A percentile compares a stretch with the other conserved stretches of the same genome.
Evolutionary conservation across 64 coral and sea anemone genomes (phyloP).

Genomic region (Montipora capricornis): DNA sequence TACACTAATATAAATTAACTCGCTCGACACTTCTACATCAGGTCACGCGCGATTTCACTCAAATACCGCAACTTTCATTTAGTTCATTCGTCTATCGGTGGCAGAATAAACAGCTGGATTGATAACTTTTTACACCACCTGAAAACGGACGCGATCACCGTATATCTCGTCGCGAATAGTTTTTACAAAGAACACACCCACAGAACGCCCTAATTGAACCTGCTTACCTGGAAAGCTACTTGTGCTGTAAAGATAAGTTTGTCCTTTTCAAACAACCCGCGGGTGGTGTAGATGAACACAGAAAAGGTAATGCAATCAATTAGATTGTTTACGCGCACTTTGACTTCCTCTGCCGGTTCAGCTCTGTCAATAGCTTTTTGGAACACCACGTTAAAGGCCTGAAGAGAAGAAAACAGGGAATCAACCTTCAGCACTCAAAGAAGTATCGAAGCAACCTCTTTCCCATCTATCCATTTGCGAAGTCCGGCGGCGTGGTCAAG

Average conservation of each 20-base stretch:
- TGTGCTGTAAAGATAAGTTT: constrained; percentile 98
- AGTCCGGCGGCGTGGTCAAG: too few species aligned
- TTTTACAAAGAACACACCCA: background rate
- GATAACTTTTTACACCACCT: too few species aligned
- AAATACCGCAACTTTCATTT: too few species aligned
- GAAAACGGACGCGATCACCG: too few species aligned
- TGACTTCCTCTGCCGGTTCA: constrained; percentile 94
- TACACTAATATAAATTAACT: too few species aligned
- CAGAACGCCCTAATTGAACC: background rate
- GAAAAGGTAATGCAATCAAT: constrained; percentile 99
- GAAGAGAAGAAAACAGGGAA: background rate
- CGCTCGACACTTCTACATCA: too few species aligned
- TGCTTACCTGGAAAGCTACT: constrained; percentile 96
- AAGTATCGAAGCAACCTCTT: too few species aligned
- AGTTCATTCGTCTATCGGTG: too few species aligned
- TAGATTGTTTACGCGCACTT: constrained; percentile 85
- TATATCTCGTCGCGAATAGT: too few species aligned
- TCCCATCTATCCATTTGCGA: too few species aligned
- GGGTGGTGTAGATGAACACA: constrained; percentile 96
- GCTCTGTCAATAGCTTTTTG: constrained; percentile 93
- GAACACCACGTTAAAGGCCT: constrained; percentile 99
- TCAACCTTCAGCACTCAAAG: background rate
- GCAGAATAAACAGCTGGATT: too few species aligned
- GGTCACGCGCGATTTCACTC: too few species aligned
- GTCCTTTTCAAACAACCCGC: constrained; percentile 98